Percentiles rank a stretch among this genome's conserved stretches.
These are phyloP conservation scores for Eidolon helvum DNA, from an alignment of 2,113 vertebrate species.

Conservation along the genomic window DNA sequence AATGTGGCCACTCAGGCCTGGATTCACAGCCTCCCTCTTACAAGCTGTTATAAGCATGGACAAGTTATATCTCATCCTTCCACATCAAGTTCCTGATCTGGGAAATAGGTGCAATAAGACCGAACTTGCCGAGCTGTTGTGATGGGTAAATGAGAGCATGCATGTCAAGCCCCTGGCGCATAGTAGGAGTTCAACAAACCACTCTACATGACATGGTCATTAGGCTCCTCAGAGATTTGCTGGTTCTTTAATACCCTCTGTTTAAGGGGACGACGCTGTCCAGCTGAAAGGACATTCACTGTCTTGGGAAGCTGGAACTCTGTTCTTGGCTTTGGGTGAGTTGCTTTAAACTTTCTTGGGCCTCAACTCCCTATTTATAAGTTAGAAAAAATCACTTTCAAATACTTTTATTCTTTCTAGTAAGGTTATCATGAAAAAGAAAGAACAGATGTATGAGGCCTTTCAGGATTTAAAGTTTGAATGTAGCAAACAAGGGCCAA, in stretches of 20 bases:
- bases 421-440: background rate
- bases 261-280: background rate
- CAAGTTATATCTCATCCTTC: background rate
- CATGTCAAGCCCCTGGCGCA: background rate
- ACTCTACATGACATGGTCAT: accelerated
- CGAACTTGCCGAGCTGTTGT: background rate
- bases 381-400: background rate
- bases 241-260: background rate
- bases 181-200: background rate
- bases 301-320: background rate
- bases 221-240: background rate
- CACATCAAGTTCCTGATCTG: background rate
- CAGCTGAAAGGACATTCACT: accelerated
- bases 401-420: background rate
- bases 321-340: background rate
- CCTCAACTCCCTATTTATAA: background rate
- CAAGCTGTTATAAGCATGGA: accelerated
- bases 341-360: background rate
- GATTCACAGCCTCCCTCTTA: background rate
- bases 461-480: background rate
- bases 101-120: background rate
- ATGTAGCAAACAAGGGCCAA: background rate
- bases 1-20: background rate
- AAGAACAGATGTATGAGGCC: background rate
- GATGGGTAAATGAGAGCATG: background rate